A percentile compares a stretch with the other conserved stretches of the same genome.
Conservation (phyloP, 2,797 vertebrate genomes). For the Hybognathus amarus region DNA sequence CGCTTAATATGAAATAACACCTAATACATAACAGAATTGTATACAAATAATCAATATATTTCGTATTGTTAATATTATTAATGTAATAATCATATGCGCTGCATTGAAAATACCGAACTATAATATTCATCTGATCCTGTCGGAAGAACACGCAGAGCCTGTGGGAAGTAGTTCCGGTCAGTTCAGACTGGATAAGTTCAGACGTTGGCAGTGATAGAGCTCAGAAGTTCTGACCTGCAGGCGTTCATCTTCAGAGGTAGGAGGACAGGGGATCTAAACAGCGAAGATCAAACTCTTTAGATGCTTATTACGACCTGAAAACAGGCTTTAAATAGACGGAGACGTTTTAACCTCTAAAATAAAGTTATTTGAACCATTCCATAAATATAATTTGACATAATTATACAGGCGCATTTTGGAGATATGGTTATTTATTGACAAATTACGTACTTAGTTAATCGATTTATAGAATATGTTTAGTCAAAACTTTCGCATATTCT, state of each 20-base stretch:
- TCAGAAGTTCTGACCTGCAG: slow-evolving; percentile 67
- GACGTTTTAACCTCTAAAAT: neutral
- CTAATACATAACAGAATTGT: neutral
- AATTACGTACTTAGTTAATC: neutral
- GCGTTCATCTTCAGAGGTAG: slow-evolving; percentile 72
- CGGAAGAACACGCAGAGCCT: slow-evolving; percentile 55
- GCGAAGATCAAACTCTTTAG: neutral
- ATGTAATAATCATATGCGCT: neutral
- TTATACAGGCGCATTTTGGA: no score
- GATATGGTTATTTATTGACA: neutral
- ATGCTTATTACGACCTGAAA: neutral
- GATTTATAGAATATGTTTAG: neutral
- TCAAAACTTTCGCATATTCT: neutral
- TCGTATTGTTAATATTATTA: neutral
- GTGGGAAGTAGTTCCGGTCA: slow-evolving; percentile 77
- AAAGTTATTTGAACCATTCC: neutral
- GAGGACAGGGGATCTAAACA: slow-evolving; percentile 50
- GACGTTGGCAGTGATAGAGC: slow-evolving; percentile 13
- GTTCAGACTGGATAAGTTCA: slow-evolving; percentile 61
- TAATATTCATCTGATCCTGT: neutral
- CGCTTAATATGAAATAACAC: neutral
- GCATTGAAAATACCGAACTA: neutral
- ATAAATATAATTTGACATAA: neutral
- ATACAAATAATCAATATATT: neutral
- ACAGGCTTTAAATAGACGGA: neutral